Conservation (phyloP, 35 echinoderm and acorn worm genomes). For the Hemicentrotus pulcherrimus region DNA sequence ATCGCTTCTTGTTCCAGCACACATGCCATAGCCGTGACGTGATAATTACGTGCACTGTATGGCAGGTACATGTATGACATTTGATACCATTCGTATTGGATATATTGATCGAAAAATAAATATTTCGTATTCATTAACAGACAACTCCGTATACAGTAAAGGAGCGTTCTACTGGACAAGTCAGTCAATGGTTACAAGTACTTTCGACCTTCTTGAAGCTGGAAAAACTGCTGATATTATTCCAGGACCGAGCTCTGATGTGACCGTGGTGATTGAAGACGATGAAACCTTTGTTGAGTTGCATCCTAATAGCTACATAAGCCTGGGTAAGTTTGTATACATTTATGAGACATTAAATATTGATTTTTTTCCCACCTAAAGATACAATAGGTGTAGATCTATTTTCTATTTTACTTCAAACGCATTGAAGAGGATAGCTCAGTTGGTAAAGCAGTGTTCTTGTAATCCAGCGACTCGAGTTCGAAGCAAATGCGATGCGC, state of each 20-base stretch:
- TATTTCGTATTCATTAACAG: not conserved
- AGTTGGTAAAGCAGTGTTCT: too few relatives aligned
- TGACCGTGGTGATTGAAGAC: not conserved
- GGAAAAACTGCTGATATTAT: not conserved
- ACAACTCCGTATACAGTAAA: constrained; percentile 30
- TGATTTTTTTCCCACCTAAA: not conserved
- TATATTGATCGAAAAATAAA: too few relatives aligned
- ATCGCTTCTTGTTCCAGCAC: too few relatives aligned
- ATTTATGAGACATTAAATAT: not conserved
- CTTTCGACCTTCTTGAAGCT: constrained; percentile 38
- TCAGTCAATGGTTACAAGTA: constrained; percentile 47
- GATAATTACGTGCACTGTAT: too few relatives aligned
- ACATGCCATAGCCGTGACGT: too few relatives aligned
- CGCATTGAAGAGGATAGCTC: too few relatives aligned
- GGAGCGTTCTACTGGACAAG: constrained; percentile 53
- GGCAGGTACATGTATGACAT: too few relatives aligned
- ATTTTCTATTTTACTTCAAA: too few relatives aligned
- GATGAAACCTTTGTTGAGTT: not conserved
- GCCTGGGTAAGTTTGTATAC: constrained; percentile 48
- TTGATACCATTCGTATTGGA: too few relatives aligned
- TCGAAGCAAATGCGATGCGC: too few relatives aligned
- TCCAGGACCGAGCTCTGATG: constrained; percentile 24
- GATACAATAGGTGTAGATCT: not conserved
- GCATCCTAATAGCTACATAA: not conserved
- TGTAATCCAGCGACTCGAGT: too few relatives aligned